Evolutionary conservation across 2,797 vertebrate genomes (phyloP), one percentile per base, ranked within the genome.

Genomic region (Amazona ochrocephala): DNA sequence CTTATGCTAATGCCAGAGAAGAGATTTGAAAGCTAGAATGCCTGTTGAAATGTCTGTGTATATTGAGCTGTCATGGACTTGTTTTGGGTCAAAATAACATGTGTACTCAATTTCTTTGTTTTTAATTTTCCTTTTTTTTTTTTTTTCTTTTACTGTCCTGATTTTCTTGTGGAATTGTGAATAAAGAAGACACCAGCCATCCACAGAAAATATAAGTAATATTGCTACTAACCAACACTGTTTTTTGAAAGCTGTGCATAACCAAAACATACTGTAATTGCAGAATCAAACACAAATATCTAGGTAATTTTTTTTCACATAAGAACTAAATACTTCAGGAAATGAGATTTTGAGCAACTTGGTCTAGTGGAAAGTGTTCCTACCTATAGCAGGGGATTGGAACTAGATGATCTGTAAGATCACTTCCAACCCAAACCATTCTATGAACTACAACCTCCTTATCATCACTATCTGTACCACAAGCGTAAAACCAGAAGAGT

Each of bases 41-140:
- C 87, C 94, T 95, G 95, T 96, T 96, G 94, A 97, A 96, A 94
- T 88, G 64, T 93, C 95, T 95, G 74, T 95, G 91, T 95, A 81
- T 94, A 91, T 34, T 95, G 84, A 95, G 95, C 95, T 96, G 93
- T 95, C 94, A 93, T 41, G 90, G 89, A 67, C 74, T 96, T 96
- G 80, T 90, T 96, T 94, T 20, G 84, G 94, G 94, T 97, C 89
- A 94, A 90, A 94, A 88, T 88, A 94, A 73, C 85, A 93, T 0
- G 27, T 84, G 80, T 75, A 92, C 80, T 94, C 30, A 7, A 50
- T 92, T 90, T 97, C 72, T 94, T 95, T 92, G 50, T 47, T 93
- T 94, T 76, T 73, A 24, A 29, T 70, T 44, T 47, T 19, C 39
- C 9, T 21, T 42, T 56, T 56, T 56, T 32, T 32, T 32, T 32